These are phyloP conservation scores for Agriopis aurantiaria DNA, from an alignment of 2,888 invertebrate species.

Conservation along the genomic window DNA sequence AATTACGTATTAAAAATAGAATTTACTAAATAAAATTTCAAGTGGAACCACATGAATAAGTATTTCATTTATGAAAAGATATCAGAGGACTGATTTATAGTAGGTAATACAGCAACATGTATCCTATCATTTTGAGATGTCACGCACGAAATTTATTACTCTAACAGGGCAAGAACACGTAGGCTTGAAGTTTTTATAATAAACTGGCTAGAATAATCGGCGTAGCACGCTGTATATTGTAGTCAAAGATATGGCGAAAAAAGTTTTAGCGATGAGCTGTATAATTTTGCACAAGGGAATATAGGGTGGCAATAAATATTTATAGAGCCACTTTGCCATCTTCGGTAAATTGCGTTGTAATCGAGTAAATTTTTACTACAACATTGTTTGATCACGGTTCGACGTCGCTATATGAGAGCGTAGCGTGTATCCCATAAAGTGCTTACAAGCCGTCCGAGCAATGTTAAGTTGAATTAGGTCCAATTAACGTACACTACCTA, in stretches of 20 bases:
- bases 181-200: conserved; percentile 58
- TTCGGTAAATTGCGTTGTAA: conserved; percentile 79
- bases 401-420: conserved; percentile 32
- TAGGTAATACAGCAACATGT: conserved; percentile 55
- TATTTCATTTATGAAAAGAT: conserved; percentile 48
- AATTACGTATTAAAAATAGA: conserved; percentile 46
- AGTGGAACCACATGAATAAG: conserved; percentile 39
- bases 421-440: conserved; percentile 25
- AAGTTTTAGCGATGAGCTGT: conserved; percentile 62
- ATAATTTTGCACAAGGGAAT: conserved; percentile 67
- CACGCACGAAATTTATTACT: conserved; percentile 54
- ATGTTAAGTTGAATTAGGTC: conserved; percentile 70
- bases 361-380: conserved; percentile 75
- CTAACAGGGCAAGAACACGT: conserved; percentile 48
- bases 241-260: conserved; percentile 63
- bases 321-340: conserved; percentile 78
- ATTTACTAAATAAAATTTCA: conserved; percentile 41
- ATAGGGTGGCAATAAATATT: conserved; percentile 79
- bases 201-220: conserved; percentile 55
- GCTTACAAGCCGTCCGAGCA: conserved; percentile 56
- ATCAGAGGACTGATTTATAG: conserved; percentile 58
- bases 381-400: conserved; percentile 43
- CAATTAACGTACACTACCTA: conserved; percentile 70
- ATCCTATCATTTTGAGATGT: conserved; percentile 64
- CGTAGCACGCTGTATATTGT: conserved; percentile 66